phyloP scores from a whole-genome alignment of 1,140 invertebrate species.

The Drosophila azteca region DNA sequence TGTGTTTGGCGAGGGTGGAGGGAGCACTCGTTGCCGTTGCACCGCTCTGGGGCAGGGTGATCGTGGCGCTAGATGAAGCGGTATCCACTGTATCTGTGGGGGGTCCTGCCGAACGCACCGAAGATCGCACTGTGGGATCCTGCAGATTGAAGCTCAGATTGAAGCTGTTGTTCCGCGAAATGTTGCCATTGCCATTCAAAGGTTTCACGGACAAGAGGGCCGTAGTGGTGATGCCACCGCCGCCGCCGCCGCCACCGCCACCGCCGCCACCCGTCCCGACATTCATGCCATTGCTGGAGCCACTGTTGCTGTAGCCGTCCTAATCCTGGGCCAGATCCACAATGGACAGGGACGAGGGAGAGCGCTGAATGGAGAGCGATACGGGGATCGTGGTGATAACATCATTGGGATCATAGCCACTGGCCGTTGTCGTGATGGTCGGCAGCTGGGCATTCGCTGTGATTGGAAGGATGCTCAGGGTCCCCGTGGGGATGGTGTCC shows the following conservation, averaged over 20 bases:
- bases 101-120: conserved; percentile 60
- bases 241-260: too few species aligned
- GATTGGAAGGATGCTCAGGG: conserved; percentile 73
- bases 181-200: conserved; percentile 57
- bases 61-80: conserved; percentile 9
- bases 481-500: conserved; percentile 69
- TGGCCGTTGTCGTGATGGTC: conserved; percentile 70
- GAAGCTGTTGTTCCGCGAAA: conserved; percentile 78
- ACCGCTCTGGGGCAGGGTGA: conserved; percentile 32
- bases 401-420: conserved; percentile 70
- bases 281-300: conserved; percentile 39
- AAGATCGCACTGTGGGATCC: conserved; percentile 55
- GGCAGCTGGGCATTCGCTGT: conserved; percentile 65
- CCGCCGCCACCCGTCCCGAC: neutral
- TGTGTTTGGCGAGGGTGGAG: conserved; percentile 78
- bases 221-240: conserved; percentile 63
- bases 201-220: conserved; percentile 75
- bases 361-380: conserved; percentile 72
- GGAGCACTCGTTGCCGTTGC: conserved; percentile 40
- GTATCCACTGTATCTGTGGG: conserved; percentile 50
- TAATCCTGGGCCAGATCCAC: conserved; percentile 57
- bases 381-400: conserved; percentile 78
- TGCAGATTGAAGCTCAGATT: conserved; percentile 71
- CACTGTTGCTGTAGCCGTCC: conserved; percentile 51
- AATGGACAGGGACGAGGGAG: conserved; percentile 69